Percentiles rank a stretch among this genome's conserved stretches.
Evolutionary conservation across 2,888 invertebrate genomes (phyloP).

Genomic region (Amaurobius ferox): DNA sequence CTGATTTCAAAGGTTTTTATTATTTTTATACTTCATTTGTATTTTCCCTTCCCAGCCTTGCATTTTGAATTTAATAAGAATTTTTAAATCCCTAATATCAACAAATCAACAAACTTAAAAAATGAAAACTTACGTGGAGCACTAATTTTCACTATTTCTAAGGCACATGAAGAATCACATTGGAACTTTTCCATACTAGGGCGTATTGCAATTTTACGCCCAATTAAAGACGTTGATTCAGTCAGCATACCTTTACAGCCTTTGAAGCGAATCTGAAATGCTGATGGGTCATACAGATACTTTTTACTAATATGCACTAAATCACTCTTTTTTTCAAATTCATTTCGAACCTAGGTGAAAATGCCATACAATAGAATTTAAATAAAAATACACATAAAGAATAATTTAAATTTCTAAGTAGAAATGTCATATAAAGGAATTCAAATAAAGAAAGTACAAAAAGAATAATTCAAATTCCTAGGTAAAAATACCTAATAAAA

Average conservation of each 20-base stretch:
- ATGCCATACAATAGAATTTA: neutral
- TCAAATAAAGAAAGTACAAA: no score
- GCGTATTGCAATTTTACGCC: slow-evolving; percentile 64
- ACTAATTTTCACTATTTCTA: slow-evolving; percentile 75
- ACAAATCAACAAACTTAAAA: no score
- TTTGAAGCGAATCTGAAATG: slow-evolving; percentile 73
- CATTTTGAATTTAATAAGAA: no score
- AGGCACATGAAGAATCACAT: slow-evolving; percentile 68
- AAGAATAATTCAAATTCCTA: no score
- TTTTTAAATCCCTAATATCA: no score
- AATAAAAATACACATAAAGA: no score
- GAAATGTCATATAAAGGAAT: no score
- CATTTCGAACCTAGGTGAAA: slow-evolving; percentile 29
- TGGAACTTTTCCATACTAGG: slow-evolving; percentile 74
- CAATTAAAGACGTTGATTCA: slow-evolving; percentile 52
- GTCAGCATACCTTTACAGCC: slow-evolving; percentile 75
- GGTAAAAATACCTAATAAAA: no score
- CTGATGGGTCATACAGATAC: slow-evolving; percentile 63
- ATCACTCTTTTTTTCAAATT: neutral
- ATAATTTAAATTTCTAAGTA: no score
- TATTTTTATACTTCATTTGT: no score
- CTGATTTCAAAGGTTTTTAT: no score
- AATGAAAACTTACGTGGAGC: slow-evolving; percentile 74
- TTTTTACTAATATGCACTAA: neutral
- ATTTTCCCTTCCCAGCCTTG: no score